Percentiles rank a stretch among this genome's conserved stretches.
Conservation (phyloP, 2,888 invertebrate genomes). For the Idaea dimidiata region DNA sequence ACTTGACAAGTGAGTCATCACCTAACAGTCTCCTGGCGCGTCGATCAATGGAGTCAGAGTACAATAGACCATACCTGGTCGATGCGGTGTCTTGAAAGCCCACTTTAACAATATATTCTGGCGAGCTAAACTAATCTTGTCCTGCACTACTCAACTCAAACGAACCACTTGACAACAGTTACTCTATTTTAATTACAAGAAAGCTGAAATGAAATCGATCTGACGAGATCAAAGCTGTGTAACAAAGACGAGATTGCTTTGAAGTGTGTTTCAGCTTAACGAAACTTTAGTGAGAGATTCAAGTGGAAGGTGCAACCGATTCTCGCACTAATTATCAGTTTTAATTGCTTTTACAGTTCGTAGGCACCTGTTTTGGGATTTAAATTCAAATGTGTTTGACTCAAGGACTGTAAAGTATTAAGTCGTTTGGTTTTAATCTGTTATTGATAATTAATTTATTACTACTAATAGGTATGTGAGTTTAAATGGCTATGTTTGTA, state of each 20-base stretch:
- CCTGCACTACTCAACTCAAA: constrained; percentile 31
- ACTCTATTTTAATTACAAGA: constrained; percentile 62
- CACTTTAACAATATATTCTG: background rate
- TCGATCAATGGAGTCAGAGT: too few species aligned
- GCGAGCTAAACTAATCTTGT: constrained; percentile 19
- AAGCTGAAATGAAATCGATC: constrained; percentile 58
- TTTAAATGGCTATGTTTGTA: too few species aligned
- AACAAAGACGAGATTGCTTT: constrained; percentile 66
- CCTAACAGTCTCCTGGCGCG: too few species aligned
- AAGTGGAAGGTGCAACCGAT: constrained; percentile 31
- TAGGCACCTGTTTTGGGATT: constrained; percentile 10
- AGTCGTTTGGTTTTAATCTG: background rate
- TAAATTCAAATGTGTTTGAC: background rate
- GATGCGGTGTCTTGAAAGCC: too few species aligned
- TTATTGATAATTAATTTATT: background rate
- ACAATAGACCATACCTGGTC: too few species aligned
- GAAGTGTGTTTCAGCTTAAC: constrained; percentile 49
- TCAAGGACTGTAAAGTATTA: background rate
- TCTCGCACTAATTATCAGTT: constrained; percentile 44
- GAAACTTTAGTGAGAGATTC: background rate
- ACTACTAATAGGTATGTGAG: too few species aligned
- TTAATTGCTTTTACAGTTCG: constrained; percentile 48
- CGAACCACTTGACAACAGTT: constrained; percentile 41
- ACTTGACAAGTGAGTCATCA: too few species aligned
- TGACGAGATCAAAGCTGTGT: constrained; percentile 61